These are phyloP conservation scores for Siniperca scherzeri DNA, from an alignment of 2,797 vertebrate genomes.

Conservation along the genomic window DNA sequence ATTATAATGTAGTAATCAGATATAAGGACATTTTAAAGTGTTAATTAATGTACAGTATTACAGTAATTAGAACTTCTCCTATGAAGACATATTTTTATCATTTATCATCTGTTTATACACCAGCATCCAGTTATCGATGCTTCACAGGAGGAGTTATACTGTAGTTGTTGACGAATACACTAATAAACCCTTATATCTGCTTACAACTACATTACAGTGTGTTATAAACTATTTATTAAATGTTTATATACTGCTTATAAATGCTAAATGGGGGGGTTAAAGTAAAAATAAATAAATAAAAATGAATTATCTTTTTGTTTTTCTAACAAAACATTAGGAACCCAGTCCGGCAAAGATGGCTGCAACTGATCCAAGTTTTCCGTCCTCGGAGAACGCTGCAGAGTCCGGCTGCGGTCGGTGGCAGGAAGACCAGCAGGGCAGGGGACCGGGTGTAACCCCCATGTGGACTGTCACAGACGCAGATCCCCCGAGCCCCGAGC, in stretches of 20 bases:
- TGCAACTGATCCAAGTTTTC: conserved; percentile 65
- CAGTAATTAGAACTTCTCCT: no score
- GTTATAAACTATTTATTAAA: background rate
- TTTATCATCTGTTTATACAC: no score
- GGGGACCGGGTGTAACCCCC: conserved; percentile 54
- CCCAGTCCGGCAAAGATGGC: conserved; percentile 83
- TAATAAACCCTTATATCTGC: no score
- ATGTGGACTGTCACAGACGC: conserved; percentile 63
- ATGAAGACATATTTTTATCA: no score
- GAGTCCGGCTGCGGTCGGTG: conserved; percentile 54
- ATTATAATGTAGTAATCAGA: no score
- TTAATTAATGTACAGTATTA: no score
- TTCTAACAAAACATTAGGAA: conserved; percentile 60
- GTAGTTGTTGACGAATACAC: background rate
- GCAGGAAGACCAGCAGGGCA: conserved; percentile 68
- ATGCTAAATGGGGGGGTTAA: background rate
- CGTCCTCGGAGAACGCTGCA: conserved; percentile 29
- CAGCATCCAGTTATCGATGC: no score
- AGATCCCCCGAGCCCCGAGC: conserved; percentile 40
- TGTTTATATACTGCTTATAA: background rate
- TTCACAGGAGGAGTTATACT: no score
- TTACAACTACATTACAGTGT: background rate
- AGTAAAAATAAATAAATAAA: background rate
- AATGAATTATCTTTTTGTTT: background rate
- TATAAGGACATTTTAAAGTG: no score